Evolutionary conservation across 2,797 vertebrate genomes (phyloP).

Genomic region (Sebastes elongatus): DNA sequence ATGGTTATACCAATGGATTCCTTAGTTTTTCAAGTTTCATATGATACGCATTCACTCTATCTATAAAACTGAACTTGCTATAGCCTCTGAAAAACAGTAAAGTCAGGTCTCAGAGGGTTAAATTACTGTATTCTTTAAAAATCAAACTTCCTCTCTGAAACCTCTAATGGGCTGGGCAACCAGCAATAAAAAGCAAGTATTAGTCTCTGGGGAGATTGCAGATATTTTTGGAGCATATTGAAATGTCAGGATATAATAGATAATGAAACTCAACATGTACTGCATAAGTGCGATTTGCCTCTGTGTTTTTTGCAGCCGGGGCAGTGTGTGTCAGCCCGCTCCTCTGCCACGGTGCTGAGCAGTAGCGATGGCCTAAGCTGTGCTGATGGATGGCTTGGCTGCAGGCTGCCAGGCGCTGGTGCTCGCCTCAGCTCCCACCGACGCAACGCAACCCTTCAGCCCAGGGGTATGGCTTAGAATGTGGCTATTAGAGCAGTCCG

Average conservation of each 20-base stretch:
- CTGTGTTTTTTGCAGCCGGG: constrained; percentile 36
- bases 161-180: constrained; percentile 35
- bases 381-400: constrained; percentile 72
- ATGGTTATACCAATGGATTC: too few relatives aligned
- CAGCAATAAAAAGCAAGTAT: constrained; percentile 41
- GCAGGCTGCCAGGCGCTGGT: constrained; percentile 54
- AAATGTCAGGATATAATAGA: constrained; percentile 48
- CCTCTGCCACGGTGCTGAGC: constrained; percentile 60
- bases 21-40: too few relatives aligned
- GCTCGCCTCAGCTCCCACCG: constrained; percentile 61
- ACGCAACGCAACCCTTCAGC: constrained; percentile 55
- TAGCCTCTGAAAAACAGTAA: too few relatives aligned
- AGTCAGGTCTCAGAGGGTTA: not conserved
- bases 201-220: constrained; percentile 34
- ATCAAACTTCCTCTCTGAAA: not conserved
- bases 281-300: constrained; percentile 54
- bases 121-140: constrained; percentile 10
- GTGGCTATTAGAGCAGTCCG: constrained; percentile 73
- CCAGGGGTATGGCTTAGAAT: constrained; percentile 68
- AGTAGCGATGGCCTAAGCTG: constrained; percentile 67
- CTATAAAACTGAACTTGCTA: too few relatives aligned
- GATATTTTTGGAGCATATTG: constrained; percentile 49
- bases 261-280: constrained; percentile 59
- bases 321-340: constrained; percentile 9
- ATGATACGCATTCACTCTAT: too few relatives aligned